Percentiles rank a stretch among this genome's conserved stretches.
Evolutionary conservation across 2,888 invertebrate species (phyloP).

Genomic region (Cecidostiba fungosa): DNA sequence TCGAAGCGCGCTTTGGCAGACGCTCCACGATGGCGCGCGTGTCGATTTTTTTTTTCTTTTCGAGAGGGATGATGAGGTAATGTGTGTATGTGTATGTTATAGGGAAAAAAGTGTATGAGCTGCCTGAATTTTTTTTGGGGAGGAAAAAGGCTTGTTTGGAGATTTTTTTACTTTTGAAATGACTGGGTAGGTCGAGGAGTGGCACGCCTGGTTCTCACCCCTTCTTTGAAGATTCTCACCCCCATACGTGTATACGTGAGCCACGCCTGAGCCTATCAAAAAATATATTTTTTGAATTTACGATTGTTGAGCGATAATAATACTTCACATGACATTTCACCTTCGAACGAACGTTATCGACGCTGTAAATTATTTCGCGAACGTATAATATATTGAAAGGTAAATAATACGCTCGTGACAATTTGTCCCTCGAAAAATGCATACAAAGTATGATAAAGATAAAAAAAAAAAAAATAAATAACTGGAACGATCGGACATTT

Average conservation of each 20-base stretch:
- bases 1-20: neutral
- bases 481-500: neutral
- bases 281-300: neutral
- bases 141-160: neutral
- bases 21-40: constrained; percentile 48
- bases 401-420: too few relatives aligned
- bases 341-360: too few relatives aligned
- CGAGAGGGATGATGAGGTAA: neutral
- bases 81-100: neutral
- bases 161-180: neutral
- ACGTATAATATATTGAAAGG: too few relatives aligned
- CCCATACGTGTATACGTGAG: too few relatives aligned
- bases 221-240: neutral
- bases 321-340: too few relatives aligned
- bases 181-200: neutral
- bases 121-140: neutral
- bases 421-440: neutral
- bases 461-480: neutral
- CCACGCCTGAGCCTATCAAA: too few relatives aligned
- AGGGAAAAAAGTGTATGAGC: neutral
- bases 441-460: neutral
- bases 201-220: neutral
- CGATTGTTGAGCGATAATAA: neutral
- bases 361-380: too few relatives aligned
- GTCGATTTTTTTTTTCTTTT: neutral